Evolutionary conservation across 2,113 vertebrate genomes (phyloP).

Genomic region (Aldabrachelys gigantea): DNA sequence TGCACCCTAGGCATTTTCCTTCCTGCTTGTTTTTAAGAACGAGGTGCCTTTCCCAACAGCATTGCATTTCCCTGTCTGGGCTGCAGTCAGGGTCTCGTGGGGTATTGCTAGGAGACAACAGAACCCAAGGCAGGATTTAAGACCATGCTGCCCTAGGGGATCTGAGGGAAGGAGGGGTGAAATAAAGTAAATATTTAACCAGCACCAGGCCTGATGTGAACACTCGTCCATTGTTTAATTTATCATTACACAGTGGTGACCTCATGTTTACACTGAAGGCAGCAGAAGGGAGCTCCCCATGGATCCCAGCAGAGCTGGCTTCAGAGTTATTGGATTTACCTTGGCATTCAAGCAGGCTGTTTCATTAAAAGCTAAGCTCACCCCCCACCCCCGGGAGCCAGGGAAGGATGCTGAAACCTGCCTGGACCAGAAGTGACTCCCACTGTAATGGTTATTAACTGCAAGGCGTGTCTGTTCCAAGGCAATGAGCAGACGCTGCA

Average conservation of each 20-base stretch:
- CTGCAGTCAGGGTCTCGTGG: not conserved
- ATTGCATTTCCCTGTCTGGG: not conserved
- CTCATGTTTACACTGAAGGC: not conserved
- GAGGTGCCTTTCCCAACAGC: not conserved
- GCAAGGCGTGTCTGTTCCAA: conserved; percentile 29
- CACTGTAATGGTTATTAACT: conserved; percentile 21
- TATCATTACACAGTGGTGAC: not conserved
- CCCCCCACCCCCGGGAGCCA: not conserved
- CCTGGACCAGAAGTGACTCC: conserved; percentile 46
- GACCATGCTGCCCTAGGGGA: not conserved
- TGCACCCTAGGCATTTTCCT: not conserved
- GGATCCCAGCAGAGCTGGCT: not conserved
- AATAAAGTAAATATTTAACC: conserved; percentile 53
- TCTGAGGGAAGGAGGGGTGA: not conserved
- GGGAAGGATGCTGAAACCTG: conserved; percentile 43
- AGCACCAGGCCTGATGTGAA: conserved; percentile 29
- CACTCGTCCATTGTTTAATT: not conserved
- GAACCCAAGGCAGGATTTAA: not conserved
- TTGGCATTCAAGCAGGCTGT: conserved; percentile 23
- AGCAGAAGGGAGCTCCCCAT: rapidly evolving
- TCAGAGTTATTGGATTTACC: conserved; percentile 27
- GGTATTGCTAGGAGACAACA: not conserved
- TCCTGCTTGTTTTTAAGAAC: not conserved
- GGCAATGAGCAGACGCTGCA: conserved; percentile 11
- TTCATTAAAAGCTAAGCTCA: conserved; percentile 37